Evolutionary conservation across 2,888 invertebrate genomes (phyloP).

Genomic region (Limnephilus auricula): DNA sequence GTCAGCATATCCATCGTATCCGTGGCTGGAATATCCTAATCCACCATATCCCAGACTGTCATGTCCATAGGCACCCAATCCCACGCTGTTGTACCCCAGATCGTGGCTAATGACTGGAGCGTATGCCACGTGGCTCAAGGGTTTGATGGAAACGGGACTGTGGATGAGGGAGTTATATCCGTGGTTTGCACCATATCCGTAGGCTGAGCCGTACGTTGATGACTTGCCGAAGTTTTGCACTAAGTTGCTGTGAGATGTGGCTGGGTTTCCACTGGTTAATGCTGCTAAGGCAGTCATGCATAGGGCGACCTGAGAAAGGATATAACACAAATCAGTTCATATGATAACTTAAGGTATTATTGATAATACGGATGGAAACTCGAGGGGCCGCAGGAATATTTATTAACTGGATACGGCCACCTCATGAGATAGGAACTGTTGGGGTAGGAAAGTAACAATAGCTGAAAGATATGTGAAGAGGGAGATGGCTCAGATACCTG

Average conservation of each 20-base stretch:
- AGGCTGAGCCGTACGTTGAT: not conserved
- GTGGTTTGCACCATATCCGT: not conserved
- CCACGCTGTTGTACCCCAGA: not conserved
- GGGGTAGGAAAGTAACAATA: too few species aligned
- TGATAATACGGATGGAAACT: not conserved
- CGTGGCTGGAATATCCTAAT: conserved; percentile 8
- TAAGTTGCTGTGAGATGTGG: not conserved
- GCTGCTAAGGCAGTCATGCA: conserved; percentile 4
- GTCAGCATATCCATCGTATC: conserved; percentile 22
- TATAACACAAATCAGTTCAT: not conserved
- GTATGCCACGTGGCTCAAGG: not conserved
- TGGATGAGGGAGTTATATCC: not conserved
- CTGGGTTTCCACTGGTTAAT: not conserved
- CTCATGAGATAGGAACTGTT: too few species aligned
- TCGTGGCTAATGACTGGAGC: not conserved
- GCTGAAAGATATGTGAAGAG: too few species aligned
- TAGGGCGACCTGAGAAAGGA: not conserved
- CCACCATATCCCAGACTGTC: conserved; percentile 36
- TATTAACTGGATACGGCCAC: too few species aligned
- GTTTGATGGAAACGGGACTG: not conserved
- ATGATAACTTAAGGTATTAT: not conserved
- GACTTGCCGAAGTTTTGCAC: conserved; percentile 14
- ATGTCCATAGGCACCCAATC: conserved; percentile 13
- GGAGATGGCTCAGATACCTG: too few species aligned
- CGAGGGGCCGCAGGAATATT: not conserved